Conservation (phyloP, 2,113 vertebrate species). For the Benitochromis conjunctus region DNA sequence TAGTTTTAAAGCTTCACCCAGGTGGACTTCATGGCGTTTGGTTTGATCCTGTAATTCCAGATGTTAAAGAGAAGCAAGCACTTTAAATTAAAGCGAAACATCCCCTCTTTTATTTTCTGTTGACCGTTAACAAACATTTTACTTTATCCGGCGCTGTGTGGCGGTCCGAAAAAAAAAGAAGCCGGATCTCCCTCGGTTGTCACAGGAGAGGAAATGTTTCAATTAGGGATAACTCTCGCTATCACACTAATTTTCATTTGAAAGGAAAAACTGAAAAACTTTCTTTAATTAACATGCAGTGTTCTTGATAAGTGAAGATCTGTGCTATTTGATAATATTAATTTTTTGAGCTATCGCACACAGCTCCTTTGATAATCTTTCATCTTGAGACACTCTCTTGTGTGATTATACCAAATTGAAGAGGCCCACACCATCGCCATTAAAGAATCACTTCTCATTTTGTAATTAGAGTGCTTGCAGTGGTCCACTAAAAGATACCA, state of each 20-base stretch:
- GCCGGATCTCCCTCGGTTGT: background rate
- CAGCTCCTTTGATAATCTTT: constrained; percentile 69
- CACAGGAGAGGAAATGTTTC: constrained; percentile 12
- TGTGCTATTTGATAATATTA: constrained; percentile 64
- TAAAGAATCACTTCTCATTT: constrained; percentile 70
- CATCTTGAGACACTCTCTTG: constrained; percentile 62
- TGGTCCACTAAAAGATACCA: constrained; percentile 36
- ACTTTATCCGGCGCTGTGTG: background rate
- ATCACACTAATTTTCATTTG: constrained; percentile 35
- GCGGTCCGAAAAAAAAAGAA: background rate
- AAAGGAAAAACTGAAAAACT: constrained; percentile 24
- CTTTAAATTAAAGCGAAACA: background rate
- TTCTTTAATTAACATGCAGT: constrained; percentile 57
- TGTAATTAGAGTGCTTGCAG: constrained; percentile 57
- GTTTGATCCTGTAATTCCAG: background rate
- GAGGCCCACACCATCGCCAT: constrained; percentile 65
- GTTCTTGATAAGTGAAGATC: constrained; percentile 67
- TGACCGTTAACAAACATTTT: background rate
- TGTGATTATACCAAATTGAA: constrained; percentile 72
- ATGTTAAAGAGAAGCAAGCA: background rate
- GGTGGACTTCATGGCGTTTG: background rate
- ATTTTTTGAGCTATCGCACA: constrained; percentile 56
- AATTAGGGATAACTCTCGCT: constrained; percentile 20
- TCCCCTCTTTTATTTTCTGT: background rate
- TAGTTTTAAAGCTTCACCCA: background rate